A percentile compares a stretch with the other conserved stretches of the same genome.
Conservation (phyloP, 2,113 vertebrate species). For the western clawed frog (Xenopus tropicalis) region UCB_Xtro_10.0 CM004448.2:103198001-103198500, state of each 20-base stretch:
- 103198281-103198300: not conserved
- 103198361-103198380: not conserved
- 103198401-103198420: not conserved
- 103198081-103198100: not conserved
- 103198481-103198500: no score
- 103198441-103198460: no score
- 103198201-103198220: not conserved
- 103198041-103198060: no score
- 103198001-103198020: no score
- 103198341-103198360: not conserved
- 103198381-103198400: not conserved
- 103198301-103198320: slow-evolving; percentile 5
- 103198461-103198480: no score
- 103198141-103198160: not conserved
- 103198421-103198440: no score
- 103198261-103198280: slow-evolving; percentile 9
- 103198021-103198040: no score
- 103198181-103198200: not conserved
- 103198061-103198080: no score
- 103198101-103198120: not conserved
- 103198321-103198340: not conserved
- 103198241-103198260: not conserved
- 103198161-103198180: not conserved
- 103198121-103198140: slow-evolving; percentile 1
- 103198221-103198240: not conserved